These are phyloP conservation scores for Chromis chromis DNA, from an alignment of 2,797 vertebrate species.

Conservation along the genomic window DNA sequence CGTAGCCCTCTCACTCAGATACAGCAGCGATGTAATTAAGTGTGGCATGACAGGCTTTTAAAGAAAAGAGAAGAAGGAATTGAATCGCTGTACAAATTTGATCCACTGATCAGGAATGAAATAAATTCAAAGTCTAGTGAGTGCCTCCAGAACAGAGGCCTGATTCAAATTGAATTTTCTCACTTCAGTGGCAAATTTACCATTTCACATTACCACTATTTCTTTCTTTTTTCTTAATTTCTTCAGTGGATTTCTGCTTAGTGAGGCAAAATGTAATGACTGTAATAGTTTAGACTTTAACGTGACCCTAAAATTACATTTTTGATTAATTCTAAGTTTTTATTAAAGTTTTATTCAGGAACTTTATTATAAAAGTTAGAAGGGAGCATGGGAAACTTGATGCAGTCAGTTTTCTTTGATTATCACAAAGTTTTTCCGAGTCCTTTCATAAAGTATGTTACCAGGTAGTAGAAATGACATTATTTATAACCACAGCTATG, in stretches of 20 bases:
- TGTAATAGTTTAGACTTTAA: constrained; percentile 55
- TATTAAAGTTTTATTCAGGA: constrained; percentile 41
- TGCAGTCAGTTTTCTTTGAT: not conserved
- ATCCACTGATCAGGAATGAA: constrained; percentile 85
- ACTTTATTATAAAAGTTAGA: constrained; percentile 46
- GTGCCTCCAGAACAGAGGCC: constrained; percentile 70
- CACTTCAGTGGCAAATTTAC: constrained; percentile 75
- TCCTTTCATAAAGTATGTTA: not conserved
- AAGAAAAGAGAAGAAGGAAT: constrained; percentile 74
- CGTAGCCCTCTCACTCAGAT: constrained; percentile 75
- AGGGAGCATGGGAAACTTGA: constrained; percentile 1
- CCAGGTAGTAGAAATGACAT: not conserved
- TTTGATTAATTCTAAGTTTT: constrained; percentile 28
- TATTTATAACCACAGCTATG: not conserved
- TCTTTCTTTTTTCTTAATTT: constrained; percentile 70
- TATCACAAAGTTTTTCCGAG: not conserved
- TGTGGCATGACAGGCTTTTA: constrained; percentile 75
- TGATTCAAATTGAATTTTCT: constrained; percentile 79
- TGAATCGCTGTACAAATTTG: constrained; percentile 85
- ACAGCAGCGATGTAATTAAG: constrained; percentile 80
- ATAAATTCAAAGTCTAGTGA: constrained; percentile 74
- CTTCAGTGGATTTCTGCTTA: constrained; percentile 66
- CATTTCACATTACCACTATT: constrained; percentile 64
- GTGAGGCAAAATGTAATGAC: constrained; percentile 63
- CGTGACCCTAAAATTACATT: constrained; percentile 48